phyloP scores from a whole-genome alignment of 2,113 vertebrate genomes.

The Marmota monax region DNA sequence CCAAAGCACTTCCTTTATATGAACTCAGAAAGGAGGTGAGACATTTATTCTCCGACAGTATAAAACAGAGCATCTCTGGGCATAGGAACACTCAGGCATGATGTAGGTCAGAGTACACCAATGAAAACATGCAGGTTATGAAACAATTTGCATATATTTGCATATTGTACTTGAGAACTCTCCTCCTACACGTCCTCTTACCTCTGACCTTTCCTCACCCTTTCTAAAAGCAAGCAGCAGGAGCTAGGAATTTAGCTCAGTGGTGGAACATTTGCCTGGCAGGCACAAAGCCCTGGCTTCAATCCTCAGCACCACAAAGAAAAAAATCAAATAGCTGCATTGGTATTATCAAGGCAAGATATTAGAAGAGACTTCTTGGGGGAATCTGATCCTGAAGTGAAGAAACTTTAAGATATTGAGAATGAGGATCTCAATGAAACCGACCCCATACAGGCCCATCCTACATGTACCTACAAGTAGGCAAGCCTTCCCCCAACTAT shows the following conservation, averaged over 20 bases:
- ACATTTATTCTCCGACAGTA: neutral
- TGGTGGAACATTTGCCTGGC: neutral
- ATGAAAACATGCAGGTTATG: neutral
- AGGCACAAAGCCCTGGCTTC: neutral
- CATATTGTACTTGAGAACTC: neutral
- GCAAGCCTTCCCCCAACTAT: neutral
- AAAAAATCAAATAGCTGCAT: neutral
- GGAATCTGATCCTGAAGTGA: neutral
- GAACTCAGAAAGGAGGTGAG: neutral
- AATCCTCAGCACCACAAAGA: neutral
- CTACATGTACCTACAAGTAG: neutral
- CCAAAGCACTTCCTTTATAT: neutral
- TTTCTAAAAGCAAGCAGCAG: neutral
- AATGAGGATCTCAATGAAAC: neutral
- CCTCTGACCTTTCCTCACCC: neutral
- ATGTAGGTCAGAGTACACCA: neutral
- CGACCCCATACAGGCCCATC: neutral
- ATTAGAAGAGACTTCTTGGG: neutral
- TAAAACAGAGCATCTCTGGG: neutral
- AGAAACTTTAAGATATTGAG: neutral
- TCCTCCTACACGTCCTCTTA: neutral
- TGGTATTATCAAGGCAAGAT: neutral
- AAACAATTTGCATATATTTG: neutral
- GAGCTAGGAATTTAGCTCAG: neutral
- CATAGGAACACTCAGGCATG: rapidly evolving